phyloP scores from a whole-genome alignment of 2,888 invertebrate species.

The Campoplex nolae region DNA sequence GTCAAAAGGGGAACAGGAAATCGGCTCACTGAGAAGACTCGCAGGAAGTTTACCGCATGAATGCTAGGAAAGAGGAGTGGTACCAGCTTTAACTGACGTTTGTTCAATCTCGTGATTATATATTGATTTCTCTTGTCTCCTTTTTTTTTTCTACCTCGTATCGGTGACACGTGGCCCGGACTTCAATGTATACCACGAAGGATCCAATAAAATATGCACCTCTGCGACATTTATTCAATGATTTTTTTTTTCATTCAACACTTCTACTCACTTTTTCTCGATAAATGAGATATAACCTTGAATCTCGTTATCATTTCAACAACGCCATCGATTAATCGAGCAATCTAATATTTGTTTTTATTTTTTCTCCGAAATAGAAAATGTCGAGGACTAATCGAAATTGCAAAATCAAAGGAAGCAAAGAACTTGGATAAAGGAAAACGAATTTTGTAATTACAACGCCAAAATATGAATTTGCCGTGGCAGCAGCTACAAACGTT shows the following conservation, averaged over 20 bases:
- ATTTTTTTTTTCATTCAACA: neutral
- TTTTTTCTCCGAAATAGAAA: too few relatives aligned
- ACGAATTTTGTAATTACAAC: neutral
- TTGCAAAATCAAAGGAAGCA: neutral
- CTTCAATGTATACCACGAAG: neutral
- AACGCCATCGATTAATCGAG: neutral
- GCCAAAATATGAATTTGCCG: slow-evolving; percentile 4
- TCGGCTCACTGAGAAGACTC: slow-evolving; percentile 57
- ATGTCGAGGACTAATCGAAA: neutral
- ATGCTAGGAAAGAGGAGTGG: neutral
- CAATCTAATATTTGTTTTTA: neutral
- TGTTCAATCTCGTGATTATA: slow-evolving; percentile 34
- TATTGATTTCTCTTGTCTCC: slow-evolving; percentile 55
- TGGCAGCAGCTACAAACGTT: slow-evolving; percentile 29
- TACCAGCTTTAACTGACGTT: slow-evolving; percentile 59
- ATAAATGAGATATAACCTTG: neutral
- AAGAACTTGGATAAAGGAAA: neutral
- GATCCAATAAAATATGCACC: slow-evolving; percentile 17
- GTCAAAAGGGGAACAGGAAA: slow-evolving; percentile 61
- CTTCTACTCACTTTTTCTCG: neutral
- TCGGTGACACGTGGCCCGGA: slow-evolving; percentile 44
- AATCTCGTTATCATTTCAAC: neutral
- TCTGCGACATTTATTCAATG: neutral
- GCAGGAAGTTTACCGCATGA: slow-evolving; percentile 48
- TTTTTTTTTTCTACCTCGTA: slow-evolving; percentile 23